Percentiles rank a stretch among this genome's conserved stretches.
Evolutionary conservation across 2,113 vertebrate genomes (phyloP).

Genomic region (Cettia cetti): DNA sequence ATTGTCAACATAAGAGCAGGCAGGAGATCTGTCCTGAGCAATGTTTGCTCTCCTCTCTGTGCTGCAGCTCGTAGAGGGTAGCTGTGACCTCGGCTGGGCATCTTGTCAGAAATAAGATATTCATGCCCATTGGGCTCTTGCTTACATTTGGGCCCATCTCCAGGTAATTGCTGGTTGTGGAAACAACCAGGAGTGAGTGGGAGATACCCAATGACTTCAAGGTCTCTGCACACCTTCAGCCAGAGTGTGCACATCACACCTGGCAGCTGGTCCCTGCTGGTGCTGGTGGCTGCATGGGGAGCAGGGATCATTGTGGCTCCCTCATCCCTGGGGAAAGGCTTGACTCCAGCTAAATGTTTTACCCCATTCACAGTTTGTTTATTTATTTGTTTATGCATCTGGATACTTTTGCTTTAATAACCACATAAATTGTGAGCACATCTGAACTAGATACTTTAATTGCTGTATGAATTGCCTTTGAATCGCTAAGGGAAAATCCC

Average conservation of each 20-base stretch:
- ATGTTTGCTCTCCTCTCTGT: background rate
- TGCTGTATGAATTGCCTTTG: background rate
- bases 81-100: background rate
- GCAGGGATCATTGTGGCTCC: background rate
- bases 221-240: background rate
- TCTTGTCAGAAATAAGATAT: background rate
- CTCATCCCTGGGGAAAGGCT: background rate
- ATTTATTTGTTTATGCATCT: background rate
- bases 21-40: background rate
- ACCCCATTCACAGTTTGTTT: accelerated
- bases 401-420: background rate
- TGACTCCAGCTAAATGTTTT: background rate
- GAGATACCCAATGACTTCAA: background rate
- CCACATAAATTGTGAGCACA: background rate
- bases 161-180: background rate
- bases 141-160: background rate
- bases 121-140: background rate
- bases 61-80: background rate
- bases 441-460: background rate
- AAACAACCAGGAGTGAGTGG: background rate
- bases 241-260: accelerated
- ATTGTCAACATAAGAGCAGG: background rate
- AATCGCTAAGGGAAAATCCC: background rate
- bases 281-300: accelerated
- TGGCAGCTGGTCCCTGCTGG: background rate